Conservation (phyloP, 2,113 vertebrate genomes). For the Fukomys damarensis region DNA sequence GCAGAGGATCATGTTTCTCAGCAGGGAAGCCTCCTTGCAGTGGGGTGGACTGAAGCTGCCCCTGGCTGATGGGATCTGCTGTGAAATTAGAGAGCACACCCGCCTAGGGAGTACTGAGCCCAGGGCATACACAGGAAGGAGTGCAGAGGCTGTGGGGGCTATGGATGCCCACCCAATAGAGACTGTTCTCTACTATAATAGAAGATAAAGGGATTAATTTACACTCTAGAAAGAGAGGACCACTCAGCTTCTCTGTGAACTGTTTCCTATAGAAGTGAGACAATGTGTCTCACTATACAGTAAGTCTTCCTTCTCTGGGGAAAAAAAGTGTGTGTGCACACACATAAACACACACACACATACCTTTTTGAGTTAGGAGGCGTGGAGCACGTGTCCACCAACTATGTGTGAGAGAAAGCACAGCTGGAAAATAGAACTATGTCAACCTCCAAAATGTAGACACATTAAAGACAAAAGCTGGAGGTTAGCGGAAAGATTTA, state of each 20-base stretch:
- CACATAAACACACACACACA: neutral
- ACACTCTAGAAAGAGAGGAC: neutral
- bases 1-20: neutral
- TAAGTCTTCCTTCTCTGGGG: neutral
- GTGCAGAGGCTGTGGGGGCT: neutral
- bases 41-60: neutral
- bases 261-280: neutral
- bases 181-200: neutral
- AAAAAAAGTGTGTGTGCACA: neutral
- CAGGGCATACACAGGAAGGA: neutral
- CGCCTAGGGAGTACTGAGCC: neutral
- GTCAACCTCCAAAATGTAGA: neutral
- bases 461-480: neutral
- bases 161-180: fast-evolving
- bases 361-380: neutral
- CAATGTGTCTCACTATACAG: fast-evolving
- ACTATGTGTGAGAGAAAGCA: neutral
- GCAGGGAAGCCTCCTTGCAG: neutral
- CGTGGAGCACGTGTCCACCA: neutral
- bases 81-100: neutral
- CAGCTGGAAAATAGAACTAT: neutral
- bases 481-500: fast-evolving
- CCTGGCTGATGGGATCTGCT: neutral
- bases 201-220: neutral
- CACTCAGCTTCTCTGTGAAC: neutral